phyloP scores from a whole-genome alignment of 2,888 invertebrate species.

The Hipparchia sbordonii region DNA sequence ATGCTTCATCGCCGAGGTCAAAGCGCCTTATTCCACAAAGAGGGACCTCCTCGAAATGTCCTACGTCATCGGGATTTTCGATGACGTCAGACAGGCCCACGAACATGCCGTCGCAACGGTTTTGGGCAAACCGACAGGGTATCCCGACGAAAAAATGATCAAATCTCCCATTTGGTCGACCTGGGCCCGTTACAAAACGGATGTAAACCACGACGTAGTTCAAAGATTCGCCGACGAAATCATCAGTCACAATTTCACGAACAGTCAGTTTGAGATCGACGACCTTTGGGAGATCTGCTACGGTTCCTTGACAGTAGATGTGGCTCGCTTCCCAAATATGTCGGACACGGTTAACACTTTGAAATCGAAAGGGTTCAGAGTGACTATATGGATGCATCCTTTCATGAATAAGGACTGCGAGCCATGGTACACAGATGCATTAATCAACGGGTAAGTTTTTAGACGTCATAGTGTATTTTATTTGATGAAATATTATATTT shows the following conservation, averaged over 20 bases:
- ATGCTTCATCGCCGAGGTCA: constrained; percentile 77
- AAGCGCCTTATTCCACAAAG: constrained; percentile 73
- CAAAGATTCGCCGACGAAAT: constrained; percentile 79
- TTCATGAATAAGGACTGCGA: constrained; percentile 84
- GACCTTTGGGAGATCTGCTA: constrained; percentile 86
- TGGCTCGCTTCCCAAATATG: constrained; percentile 81
- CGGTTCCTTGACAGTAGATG: constrained; percentile 81
- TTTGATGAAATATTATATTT: no score
- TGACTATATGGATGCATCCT: constrained; percentile 86
- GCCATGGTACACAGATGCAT: constrained; percentile 75
- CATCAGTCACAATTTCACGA: constrained; percentile 70
- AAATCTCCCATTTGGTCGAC: constrained; percentile 86
- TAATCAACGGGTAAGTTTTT: constrained; percentile 67
- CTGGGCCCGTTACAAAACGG: constrained; percentile 83
- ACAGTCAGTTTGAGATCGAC: constrained; percentile 85
- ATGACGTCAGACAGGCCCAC: constrained; percentile 83
- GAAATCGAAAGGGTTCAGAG: constrained; percentile 76
- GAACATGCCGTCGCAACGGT: constrained; percentile 83
- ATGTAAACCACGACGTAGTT: constrained; percentile 78
- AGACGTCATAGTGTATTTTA: not conserved
- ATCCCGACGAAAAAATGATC: constrained; percentile 82
- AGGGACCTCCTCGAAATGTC: constrained; percentile 69
- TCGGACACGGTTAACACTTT: constrained; percentile 67
- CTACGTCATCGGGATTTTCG: constrained; percentile 84
- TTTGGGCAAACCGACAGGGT: constrained; percentile 80